Percentiles rank a stretch among this genome's conserved stretches.
phyloP scores from a whole-genome alignment of 1,140 invertebrate genomes.

The Drosophila elegans region DNA sequence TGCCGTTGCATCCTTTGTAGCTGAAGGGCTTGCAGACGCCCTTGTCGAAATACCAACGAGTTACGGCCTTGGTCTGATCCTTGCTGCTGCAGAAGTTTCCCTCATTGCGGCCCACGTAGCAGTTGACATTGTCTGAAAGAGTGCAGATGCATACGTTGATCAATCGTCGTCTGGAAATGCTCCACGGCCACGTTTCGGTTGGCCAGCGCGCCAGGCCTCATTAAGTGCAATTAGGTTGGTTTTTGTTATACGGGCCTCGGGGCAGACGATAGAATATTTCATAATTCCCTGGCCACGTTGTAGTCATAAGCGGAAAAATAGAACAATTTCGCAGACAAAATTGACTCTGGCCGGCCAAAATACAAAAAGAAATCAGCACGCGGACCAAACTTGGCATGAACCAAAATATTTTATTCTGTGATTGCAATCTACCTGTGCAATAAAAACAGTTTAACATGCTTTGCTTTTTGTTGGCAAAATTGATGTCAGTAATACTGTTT shows the following conservation, averaged over 20 bases:
- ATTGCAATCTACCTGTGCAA: conserved; percentile 40
- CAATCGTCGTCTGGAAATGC: conserved; percentile 42
- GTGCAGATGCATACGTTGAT: conserved; percentile 15
- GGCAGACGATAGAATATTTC: conserved; percentile 41
- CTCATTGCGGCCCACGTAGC: conserved; percentile 77
- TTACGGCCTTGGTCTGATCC: conserved; percentile 65
- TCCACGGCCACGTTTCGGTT: conserved; percentile 5
- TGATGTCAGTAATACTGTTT: no score
- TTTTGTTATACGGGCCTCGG: conserved; percentile 20
- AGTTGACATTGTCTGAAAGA: conserved; percentile 75
- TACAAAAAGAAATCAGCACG: conserved; percentile 3
- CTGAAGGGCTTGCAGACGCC: conserved; percentile 66
- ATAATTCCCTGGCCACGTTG: conserved; percentile 43
- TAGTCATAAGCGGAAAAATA: conserved; percentile 38
- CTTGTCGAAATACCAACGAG: conserved; percentile 79
- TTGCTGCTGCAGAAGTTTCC: conserved; percentile 81
- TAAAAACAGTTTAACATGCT: conserved; percentile 17
- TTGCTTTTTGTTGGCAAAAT: not conserved
- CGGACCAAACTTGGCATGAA: conserved; percentile 31
- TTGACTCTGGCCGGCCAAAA: conserved; percentile 1
- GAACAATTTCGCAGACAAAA: conserved; percentile 25
- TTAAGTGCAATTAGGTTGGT: conserved; percentile 57
- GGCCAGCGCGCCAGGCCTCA: conserved; percentile 24
- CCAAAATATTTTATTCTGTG: conserved; percentile 9
- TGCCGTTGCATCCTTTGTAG: conserved; percentile 80